Conservation (phyloP, 2,888 invertebrate genomes). For the Drosophila paramelanica region DNA sequence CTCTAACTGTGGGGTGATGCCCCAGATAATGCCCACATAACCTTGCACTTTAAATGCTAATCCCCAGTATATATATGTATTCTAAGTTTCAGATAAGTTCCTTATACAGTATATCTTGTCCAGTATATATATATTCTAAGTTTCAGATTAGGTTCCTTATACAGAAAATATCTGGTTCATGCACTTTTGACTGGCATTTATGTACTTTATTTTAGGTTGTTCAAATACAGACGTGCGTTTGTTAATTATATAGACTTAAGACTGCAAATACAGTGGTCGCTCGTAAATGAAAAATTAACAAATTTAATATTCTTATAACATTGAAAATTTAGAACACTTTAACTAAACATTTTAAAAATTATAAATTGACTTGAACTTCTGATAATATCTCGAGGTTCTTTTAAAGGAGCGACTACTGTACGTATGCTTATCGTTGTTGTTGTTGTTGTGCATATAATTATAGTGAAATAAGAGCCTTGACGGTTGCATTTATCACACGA, state of each 20-base stretch:
- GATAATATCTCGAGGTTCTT: background rate
- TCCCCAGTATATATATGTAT: background rate
- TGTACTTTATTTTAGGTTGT: constrained; percentile 49
- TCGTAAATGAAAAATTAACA: background rate
- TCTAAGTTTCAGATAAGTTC: constrained; percentile 39
- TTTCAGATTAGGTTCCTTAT: constrained; percentile 35
- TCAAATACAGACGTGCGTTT: constrained; percentile 40
- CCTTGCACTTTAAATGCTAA: constrained; percentile 7
- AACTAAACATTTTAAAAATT: too few species aligned
- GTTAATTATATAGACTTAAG: constrained; percentile 23
- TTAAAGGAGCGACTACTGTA: constrained; percentile 11
- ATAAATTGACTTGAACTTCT: too few species aligned
- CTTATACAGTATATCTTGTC: constrained; percentile 4
- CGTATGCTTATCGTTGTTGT: constrained; percentile 11
- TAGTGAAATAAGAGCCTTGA: constrained; percentile 39
- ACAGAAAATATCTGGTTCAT: constrained; percentile 8
- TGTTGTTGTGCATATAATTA: constrained; percentile 1
- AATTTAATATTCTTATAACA: too few species aligned
- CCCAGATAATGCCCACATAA: constrained; percentile 12
- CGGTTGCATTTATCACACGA: constrained; percentile 55
- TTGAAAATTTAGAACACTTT: too few species aligned
- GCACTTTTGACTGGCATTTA: constrained; percentile 18
- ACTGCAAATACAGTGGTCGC: constrained; percentile 14
- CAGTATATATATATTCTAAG: constrained; percentile 3
- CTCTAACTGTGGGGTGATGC: background rate